Evolutionary conservation across 2,888 invertebrate genomes (phyloP).

Genomic region (Caprella mutica): DNA sequence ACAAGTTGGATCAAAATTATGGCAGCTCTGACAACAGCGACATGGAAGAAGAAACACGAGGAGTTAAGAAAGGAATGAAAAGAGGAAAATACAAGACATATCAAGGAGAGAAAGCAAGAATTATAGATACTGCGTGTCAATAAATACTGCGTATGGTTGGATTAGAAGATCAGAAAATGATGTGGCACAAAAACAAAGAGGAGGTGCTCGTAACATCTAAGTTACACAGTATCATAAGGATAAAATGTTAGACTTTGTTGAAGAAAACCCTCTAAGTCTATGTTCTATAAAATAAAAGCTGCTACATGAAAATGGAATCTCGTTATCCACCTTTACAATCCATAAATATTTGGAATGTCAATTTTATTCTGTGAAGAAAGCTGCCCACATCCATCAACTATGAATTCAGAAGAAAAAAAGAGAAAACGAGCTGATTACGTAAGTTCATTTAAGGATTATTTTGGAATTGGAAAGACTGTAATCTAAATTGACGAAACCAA

Average conservation of each 20-base stretch:
- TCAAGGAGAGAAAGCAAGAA: too few species aligned
- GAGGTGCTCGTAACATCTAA: not conserved
- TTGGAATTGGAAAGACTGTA: slow-evolving; percentile 13
- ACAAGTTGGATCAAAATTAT: too few species aligned
- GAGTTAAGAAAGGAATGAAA: too few species aligned
- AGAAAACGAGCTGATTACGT: slow-evolving; percentile 11
- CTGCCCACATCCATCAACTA: not conserved
- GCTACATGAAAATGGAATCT: slow-evolving; percentile 6
- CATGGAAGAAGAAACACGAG: too few species aligned
- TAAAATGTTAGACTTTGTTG: slow-evolving; percentile 10
- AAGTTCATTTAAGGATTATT: not conserved
- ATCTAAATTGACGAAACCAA: slow-evolving; percentile 14
- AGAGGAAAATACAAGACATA: too few species aligned
- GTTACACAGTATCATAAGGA: not conserved
- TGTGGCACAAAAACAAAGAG: slow-evolving; percentile 6
- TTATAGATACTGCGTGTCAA: too few species aligned
- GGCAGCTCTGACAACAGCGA: too few species aligned
- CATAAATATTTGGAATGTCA: slow-evolving; percentile 7
- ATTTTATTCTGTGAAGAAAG: slow-evolving; percentile 7
- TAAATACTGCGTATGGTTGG: slow-evolving; percentile 11
- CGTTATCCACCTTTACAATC: slow-evolving; percentile 5
- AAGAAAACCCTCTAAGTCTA: slow-evolving; percentile 3
- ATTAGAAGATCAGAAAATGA: not conserved
- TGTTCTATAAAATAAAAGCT: slow-evolving; percentile 6
- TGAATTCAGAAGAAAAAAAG: slow-evolving; percentile 15